Conservation (phyloP, 2,797 vertebrate genomes). For the Artibeus lituratus region DNA sequence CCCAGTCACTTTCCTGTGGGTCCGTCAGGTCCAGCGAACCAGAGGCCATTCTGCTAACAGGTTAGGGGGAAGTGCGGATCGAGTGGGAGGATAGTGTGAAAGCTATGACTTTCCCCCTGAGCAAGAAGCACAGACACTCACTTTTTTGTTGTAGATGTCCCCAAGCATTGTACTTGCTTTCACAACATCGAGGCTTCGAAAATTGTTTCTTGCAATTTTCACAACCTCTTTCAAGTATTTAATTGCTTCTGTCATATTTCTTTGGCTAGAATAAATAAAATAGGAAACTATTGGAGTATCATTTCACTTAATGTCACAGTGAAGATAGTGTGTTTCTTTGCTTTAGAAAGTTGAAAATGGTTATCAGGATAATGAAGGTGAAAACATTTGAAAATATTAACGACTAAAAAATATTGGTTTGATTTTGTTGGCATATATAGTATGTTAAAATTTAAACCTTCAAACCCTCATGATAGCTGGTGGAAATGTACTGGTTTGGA, state of each 20-base stretch:
- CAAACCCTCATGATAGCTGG: neutral
- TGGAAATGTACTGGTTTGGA: neutral
- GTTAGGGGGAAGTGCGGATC: neutral
- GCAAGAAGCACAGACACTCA: slow-evolving; percentile 70
- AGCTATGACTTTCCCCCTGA: neutral
- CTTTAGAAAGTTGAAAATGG: neutral
- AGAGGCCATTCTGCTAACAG: neutral
- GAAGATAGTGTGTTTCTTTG: neutral
- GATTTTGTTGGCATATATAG: neutral
- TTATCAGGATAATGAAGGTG: neutral
- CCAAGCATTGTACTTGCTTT: slow-evolving; percentile 82
- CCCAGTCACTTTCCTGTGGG: neutral
- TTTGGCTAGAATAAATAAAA: slow-evolving; percentile 80
- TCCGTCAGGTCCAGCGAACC: neutral
- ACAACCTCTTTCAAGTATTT: slow-evolving; percentile 79
- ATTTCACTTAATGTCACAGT: neutral
- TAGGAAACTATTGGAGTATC: neutral
- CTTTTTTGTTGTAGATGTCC: slow-evolving; percentile 82
- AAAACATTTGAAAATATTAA: neutral
- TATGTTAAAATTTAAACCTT: neutral
- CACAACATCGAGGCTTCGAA: slow-evolving; percentile 78
- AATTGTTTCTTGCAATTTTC: slow-evolving; percentile 73
- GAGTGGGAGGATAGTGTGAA: neutral
- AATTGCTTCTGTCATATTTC: slow-evolving; percentile 77
- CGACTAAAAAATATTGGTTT: neutral